A percentile compares a stretch with the other conserved stretches of the same genome.
Conservation (phyloP, 2,888 invertebrate genomes). For the Hipparchia sbordonii region DNA sequence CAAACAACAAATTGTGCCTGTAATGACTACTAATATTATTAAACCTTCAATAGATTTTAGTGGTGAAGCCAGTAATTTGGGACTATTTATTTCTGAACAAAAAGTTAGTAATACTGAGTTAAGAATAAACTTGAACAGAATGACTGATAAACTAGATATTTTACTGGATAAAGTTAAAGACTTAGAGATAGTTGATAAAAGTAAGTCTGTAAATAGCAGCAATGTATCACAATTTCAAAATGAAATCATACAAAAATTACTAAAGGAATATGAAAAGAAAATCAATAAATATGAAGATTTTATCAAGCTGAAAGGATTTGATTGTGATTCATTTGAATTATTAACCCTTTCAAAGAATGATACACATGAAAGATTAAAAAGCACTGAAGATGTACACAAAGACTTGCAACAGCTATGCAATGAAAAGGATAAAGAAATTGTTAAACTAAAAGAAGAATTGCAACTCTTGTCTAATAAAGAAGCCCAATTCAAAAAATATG, state of each 20-base stretch:
- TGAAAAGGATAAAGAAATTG: conserved; percentile 52
- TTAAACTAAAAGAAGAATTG: conserved; percentile 50
- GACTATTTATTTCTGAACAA: conserved; percentile 65
- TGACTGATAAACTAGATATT: conserved; percentile 66
- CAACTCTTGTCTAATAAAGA: conserved; percentile 43
- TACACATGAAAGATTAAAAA: conserved; percentile 44
- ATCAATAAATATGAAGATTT: conserved; percentile 68
- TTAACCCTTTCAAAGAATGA: conserved; percentile 18
- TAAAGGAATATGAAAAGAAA: conserved; percentile 72
- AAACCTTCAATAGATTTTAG: conserved; percentile 45
- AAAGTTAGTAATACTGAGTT: conserved; percentile 70
- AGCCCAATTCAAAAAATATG: conserved; percentile 33
- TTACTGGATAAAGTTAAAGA: conserved; percentile 58
- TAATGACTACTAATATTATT: conserved; percentile 44
- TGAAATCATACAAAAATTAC: conserved; percentile 62
- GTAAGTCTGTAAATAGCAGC: conserved; percentile 20
- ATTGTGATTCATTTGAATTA: conserved; percentile 39
- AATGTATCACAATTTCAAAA: conserved; percentile 49
- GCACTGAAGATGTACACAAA: conserved; percentile 3
- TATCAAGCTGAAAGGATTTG: conserved; percentile 50
- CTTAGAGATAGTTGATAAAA: conserved; percentile 46
- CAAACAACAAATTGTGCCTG: conserved; percentile 57
- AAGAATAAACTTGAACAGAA: conserved; percentile 67
- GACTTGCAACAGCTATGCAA: conserved; percentile 45
- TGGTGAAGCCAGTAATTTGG: conserved; percentile 51